These are phyloP conservation scores for Aplysina aerophoba DNA, from an alignment of 37 sponge, comb jelly and placozoan genomes.

Conservation along the genomic window DNA sequence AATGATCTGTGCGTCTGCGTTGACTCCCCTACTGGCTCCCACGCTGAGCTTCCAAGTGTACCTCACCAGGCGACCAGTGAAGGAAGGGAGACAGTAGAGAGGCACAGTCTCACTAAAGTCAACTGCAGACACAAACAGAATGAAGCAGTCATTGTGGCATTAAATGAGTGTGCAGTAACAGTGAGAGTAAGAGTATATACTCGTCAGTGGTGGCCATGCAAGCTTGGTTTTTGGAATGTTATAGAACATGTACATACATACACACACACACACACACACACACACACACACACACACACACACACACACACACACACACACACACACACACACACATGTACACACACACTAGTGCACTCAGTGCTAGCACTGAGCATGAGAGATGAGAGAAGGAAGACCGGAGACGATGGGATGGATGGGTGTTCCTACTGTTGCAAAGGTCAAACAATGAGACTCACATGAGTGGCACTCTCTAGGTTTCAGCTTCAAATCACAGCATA, in stretches of 20 bases:
- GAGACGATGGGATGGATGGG: not conserved
- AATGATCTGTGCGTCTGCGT: conserved; percentile 57
- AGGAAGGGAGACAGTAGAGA: conserved; percentile 80
- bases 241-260: not conserved
- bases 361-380: not conserved
- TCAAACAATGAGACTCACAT: conserved; percentile 46
- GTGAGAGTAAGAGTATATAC: no score
- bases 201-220: no score
- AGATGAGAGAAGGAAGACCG: not conserved
- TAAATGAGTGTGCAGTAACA: no score
- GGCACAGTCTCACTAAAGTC: conserved; percentile 80
- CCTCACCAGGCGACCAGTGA: conserved; percentile 75
- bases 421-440: no score
- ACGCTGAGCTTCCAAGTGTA: conserved; percentile 90
- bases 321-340: no score
- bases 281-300: not conserved
- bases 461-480: conserved; percentile 74
- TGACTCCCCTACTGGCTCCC: conserved; percentile 73
- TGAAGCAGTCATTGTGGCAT: no score
- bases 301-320: no score
- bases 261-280: not conserved
- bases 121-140: conserved; percentile 39
- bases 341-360: no score
- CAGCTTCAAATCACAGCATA: conserved; percentile 77
- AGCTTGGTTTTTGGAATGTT: no score